These are phyloP conservation scores for Patiria miniata DNA, from an alignment of 35 echinoderm and acorn worm genomes.

Conservation along the genomic window DNA sequence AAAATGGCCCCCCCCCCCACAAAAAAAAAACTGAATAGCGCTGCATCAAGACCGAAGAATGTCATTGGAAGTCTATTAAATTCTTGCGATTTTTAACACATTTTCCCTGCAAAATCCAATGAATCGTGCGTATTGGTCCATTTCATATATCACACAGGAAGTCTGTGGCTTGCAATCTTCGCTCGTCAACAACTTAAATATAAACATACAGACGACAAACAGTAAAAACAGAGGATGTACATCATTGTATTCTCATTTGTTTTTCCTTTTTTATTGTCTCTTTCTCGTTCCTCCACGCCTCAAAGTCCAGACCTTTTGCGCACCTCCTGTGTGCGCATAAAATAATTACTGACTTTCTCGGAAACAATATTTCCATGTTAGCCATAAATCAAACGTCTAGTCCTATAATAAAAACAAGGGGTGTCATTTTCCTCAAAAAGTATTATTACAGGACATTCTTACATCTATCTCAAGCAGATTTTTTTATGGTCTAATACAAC, in stretches of 20 bases:
- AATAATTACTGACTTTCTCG: not conserved
- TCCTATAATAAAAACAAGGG: not conserved
- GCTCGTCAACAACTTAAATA: no score
- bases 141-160: no score
- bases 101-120: no score
- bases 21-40: no score
- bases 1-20: no score
- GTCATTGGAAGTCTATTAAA: no score
- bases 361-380: not conserved
- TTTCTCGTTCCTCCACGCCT: not conserved
- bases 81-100: no score
- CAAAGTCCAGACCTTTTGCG: not conserved
- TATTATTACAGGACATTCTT: not conserved
- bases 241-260: not conserved
- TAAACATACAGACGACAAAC: constrained; percentile 1
- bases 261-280: constrained; percentile 20
- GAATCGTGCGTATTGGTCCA: no score
- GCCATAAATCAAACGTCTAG: not conserved
- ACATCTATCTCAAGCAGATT: not conserved
- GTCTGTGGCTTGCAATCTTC: no score
- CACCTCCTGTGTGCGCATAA: constrained; percentile 3
- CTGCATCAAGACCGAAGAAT: no score
- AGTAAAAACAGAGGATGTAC: not conserved
- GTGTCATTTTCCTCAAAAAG: not conserved
- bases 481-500: no score